Conservation (phyloP, 2,888 invertebrate genomes). For the Tiphia femorata region DNA sequence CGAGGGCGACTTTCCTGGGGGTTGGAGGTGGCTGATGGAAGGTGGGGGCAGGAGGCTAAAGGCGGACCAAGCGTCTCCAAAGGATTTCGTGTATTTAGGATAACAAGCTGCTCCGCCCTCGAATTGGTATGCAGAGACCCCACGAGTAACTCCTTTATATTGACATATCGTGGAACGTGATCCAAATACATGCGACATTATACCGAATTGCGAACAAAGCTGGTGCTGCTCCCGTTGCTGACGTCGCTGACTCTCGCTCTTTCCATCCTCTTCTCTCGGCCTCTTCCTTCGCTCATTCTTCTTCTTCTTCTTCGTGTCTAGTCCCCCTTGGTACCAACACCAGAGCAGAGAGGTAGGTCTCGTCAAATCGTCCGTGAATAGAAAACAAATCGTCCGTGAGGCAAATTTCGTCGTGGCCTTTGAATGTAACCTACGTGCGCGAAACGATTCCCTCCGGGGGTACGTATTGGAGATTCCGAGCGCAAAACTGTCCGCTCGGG, state of each 20-base stretch:
- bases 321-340: no score
- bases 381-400: conserved; percentile 62
- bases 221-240: conserved; percentile 9
- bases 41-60: conserved; percentile 23
- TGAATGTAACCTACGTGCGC: conserved; percentile 21
- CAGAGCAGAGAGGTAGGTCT: no score
- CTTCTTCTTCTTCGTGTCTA: no score
- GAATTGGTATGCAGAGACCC: conserved; percentile 67
- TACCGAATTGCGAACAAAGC: conserved; percentile 66
- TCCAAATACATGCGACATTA: conserved; percentile 69
- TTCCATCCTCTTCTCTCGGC: no score
- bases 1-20: conserved; percentile 17
- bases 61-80: conserved; percentile 57
- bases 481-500: no score
- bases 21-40: conserved; percentile 6
- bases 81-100: conserved; percentile 70
- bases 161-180: conserved; percentile 69
- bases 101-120: conserved; percentile 66
- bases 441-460: conserved; percentile 46
- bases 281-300: no score
- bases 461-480: no score
- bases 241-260: conserved; percentile 1
- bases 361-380: conserved; percentile 62
- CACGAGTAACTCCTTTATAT: conserved; percentile 66
- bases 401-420: conserved; percentile 46